Evolutionary conservation across 92 coral and sea anemone species (phyloP).

Genomic region (Bergia sp.): DNA sequence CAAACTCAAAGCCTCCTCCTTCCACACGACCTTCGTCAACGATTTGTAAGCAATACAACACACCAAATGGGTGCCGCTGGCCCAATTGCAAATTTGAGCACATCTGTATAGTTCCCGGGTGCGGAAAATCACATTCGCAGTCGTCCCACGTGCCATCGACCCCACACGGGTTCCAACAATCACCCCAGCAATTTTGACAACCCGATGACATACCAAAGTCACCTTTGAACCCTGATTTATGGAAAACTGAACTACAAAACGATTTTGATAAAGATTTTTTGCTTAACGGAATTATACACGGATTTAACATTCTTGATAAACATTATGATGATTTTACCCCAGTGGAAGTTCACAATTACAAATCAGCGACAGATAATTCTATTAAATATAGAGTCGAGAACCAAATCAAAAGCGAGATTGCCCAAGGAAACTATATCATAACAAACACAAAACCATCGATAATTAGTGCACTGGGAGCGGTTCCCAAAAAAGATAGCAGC

Average conservation of each 20-base stretch:
- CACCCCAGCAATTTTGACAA: conserved; percentile 19
- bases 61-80: conserved; percentile 41
- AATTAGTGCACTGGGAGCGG: conserved; percentile 37
- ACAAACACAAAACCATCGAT: conserved; percentile 29
- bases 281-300: conserved; percentile 25
- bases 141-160: conserved; percentile 12
- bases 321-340: not conserved
- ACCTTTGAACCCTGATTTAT: conserved; percentile 22
- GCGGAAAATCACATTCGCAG: conserved; percentile 36
- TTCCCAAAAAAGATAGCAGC: conserved; percentile 20
- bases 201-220: conserved; percentile 1
- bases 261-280: conserved; percentile 25
- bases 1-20: conserved; percentile 21
- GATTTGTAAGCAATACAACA: conserved; percentile 45
- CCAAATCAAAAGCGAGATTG: conserved; percentile 39
- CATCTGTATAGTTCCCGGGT: conserved; percentile 27
- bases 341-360: conserved; percentile 35
- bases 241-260: conserved; percentile 28
- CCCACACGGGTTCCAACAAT: conserved; percentile 3
- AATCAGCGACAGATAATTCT: conserved; percentile 35
- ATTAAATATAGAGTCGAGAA: conserved; percentile 23
- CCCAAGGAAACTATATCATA: conserved; percentile 41
- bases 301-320: conserved; percentile 34
- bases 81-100: conserved; percentile 31
- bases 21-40: conserved; percentile 15